Base-by-base conservation (phyloP, 2,797 vertebrate genomes). In the Phrynocephalus vlangalii region DNA sequence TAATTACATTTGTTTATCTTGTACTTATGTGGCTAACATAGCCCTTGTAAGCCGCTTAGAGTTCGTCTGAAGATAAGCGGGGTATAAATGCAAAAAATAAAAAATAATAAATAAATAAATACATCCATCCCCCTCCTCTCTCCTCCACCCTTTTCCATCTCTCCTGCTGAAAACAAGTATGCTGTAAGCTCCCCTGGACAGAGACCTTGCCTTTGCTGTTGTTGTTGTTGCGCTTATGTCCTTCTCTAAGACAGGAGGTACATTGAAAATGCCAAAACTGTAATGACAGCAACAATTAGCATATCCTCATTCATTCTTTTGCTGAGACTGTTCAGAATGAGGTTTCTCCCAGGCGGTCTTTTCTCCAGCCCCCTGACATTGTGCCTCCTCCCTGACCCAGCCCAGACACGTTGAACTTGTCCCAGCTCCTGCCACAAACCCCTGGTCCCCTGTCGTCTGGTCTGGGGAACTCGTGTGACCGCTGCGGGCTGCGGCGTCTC, bases 401-500 rank as follows among this genome's bases (percentile, higher is more conserved):
- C 26, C 3, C 6, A 15, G 71, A 50, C 13, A 33, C 11, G 48
- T 60, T 48, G 1, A 60, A 60, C 56, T 60, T 60, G 56, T 60
- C 38, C 4, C 11, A 1, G 24, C 38, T 4, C 8, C 9, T 3
- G 28, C 30, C 71, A 30, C 15, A 71, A 6, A 4, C 10, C 5
- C n/a, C 26, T 10, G 1, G 38, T 22, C n/a, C 26, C 28, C 48
- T 18, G 10, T 76, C 6, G 60, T 18, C 13, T 13, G 0, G 11
- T 8, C 9, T 77, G 0, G 70, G 26, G 15, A 28, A 4, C 6
- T 80, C 72, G 38, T 11, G 3, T 11, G 18, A 80, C 75, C 87
- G 33, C 89, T 88, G 89, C 90, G 75, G 88, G 75, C 30, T 44
- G 0, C n/a, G 4, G 52, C 26, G 86, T 60, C 86, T 30, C 78